phyloP scores from a whole-genome alignment of 2,797 vertebrate genomes.

The Gymnocypris eckloni region DNA sequence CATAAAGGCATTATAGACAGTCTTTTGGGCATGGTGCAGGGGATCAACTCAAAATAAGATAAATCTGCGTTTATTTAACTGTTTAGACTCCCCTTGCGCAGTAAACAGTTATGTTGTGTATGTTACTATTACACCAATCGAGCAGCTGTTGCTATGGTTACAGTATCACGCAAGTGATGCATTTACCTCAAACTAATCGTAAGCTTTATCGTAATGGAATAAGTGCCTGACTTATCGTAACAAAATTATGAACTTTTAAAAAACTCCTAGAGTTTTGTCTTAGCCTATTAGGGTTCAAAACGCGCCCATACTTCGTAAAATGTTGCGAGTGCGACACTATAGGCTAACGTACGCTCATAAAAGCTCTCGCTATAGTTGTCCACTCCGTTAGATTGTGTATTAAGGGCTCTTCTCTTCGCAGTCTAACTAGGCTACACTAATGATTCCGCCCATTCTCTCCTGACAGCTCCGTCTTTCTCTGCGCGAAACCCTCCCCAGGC shows the following conservation, averaged over 20 bases:
- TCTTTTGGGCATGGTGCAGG: background rate
- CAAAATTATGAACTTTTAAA: too few species aligned
- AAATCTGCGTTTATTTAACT: background rate
- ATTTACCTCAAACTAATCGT: background rate
- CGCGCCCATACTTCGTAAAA: background rate
- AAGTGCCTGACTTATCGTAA: background rate
- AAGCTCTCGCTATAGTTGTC: background rate
- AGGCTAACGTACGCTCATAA: too few species aligned
- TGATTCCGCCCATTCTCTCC: constrained; percentile 39
- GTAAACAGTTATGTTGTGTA: background rate
- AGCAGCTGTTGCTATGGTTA: constrained; percentile 6
- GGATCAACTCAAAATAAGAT: background rate
- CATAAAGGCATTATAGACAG: background rate
- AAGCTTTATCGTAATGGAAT: background rate
- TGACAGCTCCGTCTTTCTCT: constrained; percentile 31
- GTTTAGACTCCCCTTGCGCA: background rate
- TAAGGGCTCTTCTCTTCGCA: background rate
- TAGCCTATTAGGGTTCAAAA: background rate
- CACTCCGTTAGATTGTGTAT: background rate
- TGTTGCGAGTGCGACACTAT: background rate
- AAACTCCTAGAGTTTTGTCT: background rate
- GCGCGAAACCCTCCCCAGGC: background rate
- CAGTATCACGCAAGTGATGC: background rate
- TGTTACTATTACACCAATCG: background rate
- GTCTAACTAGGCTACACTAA: background rate